Percentiles rank a stretch among this genome's conserved stretches.
Evolutionary conservation across 1,140 invertebrate species (phyloP).

Genomic region (Drosophila arawakana): DNA sequence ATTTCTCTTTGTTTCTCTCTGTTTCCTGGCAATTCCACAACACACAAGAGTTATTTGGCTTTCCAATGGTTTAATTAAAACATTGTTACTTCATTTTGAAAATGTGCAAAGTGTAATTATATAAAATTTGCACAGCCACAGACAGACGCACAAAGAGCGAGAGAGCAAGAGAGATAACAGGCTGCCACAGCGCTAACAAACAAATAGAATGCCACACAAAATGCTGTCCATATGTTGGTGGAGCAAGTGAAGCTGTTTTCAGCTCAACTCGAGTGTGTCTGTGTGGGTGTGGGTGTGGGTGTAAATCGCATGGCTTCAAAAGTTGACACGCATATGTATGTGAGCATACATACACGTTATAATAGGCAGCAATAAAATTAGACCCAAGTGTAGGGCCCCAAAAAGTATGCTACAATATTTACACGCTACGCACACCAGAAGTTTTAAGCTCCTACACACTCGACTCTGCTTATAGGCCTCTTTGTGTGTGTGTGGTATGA

Average conservation of each 20-base stretch:
- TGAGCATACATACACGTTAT: conserved; percentile 32
- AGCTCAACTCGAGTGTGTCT: conserved; percentile 50
- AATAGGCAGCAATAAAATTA: conserved; percentile 76
- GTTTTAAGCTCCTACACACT: conserved; percentile 38
- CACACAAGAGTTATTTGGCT: conserved; percentile 80
- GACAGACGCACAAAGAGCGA: conserved; percentile 10
- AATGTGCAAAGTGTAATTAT: conserved; percentile 82
- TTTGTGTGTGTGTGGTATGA: conserved; percentile 5
- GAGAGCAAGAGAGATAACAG: conserved; percentile 24
- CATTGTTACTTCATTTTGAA: conserved; percentile 83
- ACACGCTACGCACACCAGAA: conserved; percentile 52
- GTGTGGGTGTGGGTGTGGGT: conserved; percentile 24
- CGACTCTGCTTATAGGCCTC: conserved; percentile 14
- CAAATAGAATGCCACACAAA: conserved; percentile 70
- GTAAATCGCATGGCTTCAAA: conserved; percentile 70
- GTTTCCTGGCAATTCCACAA: conserved; percentile 55
- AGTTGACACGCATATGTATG: conserved; percentile 72
- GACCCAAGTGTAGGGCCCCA: conserved; percentile 47
- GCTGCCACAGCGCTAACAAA: conserved; percentile 58
- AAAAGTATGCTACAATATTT: conserved; percentile 64
- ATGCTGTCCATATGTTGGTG: conserved; percentile 68
- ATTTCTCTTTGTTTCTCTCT: conserved; percentile 10
- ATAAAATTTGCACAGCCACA: conserved; percentile 76
- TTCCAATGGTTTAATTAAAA: conserved; percentile 82
- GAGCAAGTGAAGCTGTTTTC: conserved; percentile 60